Base-by-base conservation (phyloP, 1,140 invertebrate species). In the Pseudomyrmex sp. region DNA sequence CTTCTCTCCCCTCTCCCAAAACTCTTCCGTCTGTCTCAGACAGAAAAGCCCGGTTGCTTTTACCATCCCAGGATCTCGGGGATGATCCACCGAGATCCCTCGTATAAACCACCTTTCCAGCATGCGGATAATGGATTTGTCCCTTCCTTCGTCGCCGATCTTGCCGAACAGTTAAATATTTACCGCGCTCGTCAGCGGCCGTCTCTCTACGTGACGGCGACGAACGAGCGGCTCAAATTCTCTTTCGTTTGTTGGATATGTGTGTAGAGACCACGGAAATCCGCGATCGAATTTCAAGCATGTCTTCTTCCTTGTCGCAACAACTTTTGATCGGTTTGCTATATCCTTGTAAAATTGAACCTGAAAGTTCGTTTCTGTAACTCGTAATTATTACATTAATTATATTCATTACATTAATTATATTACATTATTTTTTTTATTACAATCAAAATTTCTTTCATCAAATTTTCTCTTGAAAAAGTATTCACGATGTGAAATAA, bases 91-190 rank as follows among this genome's bases (percentile, higher is more conserved):
- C 20, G 12, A 68, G 65, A 72, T 61, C 54, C 8, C 26, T 35
- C 44, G 54, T 80, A 72, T 80, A 80, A 61, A 61, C 44, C 23
- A 75, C 46, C 82, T 61, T 69, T 68, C 46, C 46, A 72, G 15
- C 46, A 50, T 46, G 15, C 59, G 44, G 56, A 80, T 80, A 72
- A 72, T 80, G 44, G 61, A 79, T 83, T 76, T 54, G 61, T 79
- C 18, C 61, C 63, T n/a, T 54, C 4, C 54, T 46, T 35, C 54
- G 13, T 59, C 63, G 12, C 13, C 20, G 58, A 72, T 61, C 54
- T 35, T 59, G 56, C 12, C 20, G 54, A 59, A 48, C 54, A 35
- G n/a, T 80, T 80, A 80, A 80, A 70, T 80, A 80, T 80, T 72
- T 80, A 72, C 66, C 44, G 56, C 44, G 76, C 66, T 13, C 65